Evolutionary conservation across 2,888 invertebrate genomes (phyloP).

Genomic region (Drosophila melanosoma): DNA sequence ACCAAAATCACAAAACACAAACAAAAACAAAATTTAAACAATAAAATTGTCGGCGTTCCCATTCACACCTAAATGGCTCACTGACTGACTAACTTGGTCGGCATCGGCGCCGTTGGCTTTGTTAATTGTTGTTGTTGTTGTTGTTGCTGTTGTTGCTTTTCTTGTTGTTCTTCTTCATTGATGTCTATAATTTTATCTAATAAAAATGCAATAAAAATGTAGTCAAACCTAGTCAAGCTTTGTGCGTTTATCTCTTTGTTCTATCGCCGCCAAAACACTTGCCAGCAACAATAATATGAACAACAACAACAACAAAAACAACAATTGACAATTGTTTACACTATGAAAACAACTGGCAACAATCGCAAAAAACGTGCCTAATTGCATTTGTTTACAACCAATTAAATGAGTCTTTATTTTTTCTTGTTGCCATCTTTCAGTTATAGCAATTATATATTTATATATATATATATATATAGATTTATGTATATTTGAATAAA

Average conservation of each 20-base stretch:
- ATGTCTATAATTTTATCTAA: constrained; percentile 73
- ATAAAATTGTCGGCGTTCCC: constrained; percentile 58
- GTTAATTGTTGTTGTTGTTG: constrained; percentile 31
- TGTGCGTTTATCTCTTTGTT: constrained; percentile 60
- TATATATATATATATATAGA: background rate
- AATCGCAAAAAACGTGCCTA: constrained; percentile 18
- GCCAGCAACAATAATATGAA: constrained; percentile 16
- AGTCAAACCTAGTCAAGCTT: constrained; percentile 47
- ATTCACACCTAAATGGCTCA: constrained; percentile 46
- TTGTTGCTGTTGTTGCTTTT: background rate
- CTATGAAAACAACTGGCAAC: constrained; percentile 27
- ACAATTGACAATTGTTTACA: constrained; percentile 45
- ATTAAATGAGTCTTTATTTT: constrained; percentile 3
- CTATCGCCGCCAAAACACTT: constrained; percentile 51
- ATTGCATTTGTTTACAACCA: constrained; percentile 29
- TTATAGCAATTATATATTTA: background rate
- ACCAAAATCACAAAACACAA: constrained; percentile 9
- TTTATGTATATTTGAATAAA: background rate
- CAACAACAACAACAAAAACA: constrained; percentile 9
- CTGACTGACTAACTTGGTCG: constrained; percentile 6
- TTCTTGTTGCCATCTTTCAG: background rate
- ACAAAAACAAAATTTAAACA: constrained; percentile 39
- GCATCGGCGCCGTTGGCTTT: constrained; percentile 24
- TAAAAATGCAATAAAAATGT: constrained; percentile 69
- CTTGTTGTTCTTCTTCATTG: constrained; percentile 35